Percentiles rank a stretch among this genome's conserved stretches.
Conservation (phyloP, 2,797 vertebrate species). For the Scomberomorus guttatus region DNA sequence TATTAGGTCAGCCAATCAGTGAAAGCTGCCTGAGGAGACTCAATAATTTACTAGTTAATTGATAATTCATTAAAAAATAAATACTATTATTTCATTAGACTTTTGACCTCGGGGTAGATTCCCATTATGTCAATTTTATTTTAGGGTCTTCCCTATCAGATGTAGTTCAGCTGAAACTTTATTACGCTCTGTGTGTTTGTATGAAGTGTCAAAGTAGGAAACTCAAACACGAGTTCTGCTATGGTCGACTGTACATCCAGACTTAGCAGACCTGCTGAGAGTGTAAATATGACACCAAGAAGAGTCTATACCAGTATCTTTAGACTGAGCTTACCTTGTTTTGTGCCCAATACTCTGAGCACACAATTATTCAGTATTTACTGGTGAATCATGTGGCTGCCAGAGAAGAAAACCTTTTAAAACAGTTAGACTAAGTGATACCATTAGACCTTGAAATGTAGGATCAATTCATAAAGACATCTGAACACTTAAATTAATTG, state of each 20-base stretch:
- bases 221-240: too few species aligned
- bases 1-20: constrained; percentile 61
- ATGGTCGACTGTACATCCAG: too few species aligned
- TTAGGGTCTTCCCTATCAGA: constrained; percentile 28
- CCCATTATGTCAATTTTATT: constrained; percentile 51
- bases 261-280: neutral
- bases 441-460: neutral
- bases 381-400: neutral
- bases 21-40: constrained; percentile 41
- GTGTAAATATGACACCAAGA: neutral
- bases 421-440: neutral
- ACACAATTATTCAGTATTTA: neutral
- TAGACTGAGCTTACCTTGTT: too few species aligned
- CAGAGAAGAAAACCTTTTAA: neutral
- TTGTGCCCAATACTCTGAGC: neutral
- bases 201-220: neutral
- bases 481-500: constrained; percentile 3
- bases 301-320: neutral
- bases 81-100: constrained; percentile 60
- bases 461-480: neutral
- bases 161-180: constrained; percentile 19
- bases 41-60: constrained; percentile 65
- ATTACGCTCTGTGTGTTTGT: neutral
- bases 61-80: constrained; percentile 64
- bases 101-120: constrained; percentile 54